Base-by-base conservation (phyloP, 2,888 invertebrate genomes). In the Teleiodes luculella region DNA sequence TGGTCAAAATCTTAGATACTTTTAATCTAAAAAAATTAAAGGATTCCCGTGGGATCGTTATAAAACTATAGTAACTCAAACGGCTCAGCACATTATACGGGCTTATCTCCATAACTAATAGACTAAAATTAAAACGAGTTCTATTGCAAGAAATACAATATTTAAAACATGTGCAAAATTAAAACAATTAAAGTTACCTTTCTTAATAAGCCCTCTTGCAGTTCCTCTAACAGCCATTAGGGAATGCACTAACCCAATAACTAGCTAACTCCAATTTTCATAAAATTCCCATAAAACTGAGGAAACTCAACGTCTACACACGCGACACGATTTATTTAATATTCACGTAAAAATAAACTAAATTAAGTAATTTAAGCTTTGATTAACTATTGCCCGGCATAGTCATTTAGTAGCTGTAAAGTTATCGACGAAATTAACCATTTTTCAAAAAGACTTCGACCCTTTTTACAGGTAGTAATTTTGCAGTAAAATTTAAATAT, bases 351-450 rank as follows among this genome's bases (percentile, higher is more conserved):
- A 53, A 57, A 53, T 41, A 41, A 41, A 47, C 53, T 41, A 20
- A 57, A 57, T 57, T 57, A 57, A 53, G 56, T 47, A 47, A 57
- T 54, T 57, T 56, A n/a, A 37, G 37, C 31, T 37, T 36, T 49
- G 49, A 49, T 49, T 36, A 49, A 49, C 14, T 37, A 49, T 14
- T 14, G 14, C 11, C 36, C 16, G 37, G 36, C 37, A 49, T 37
- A 37, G 48, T 36, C 33, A 48, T 48, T 49, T 49, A 14, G 24
- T 24, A 10, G 13, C 31, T 7, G 46, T 16, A 46, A 14, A 31
- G 14, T 10, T 46, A 16, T 46, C 20, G 18, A 49, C 28, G 49
- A 49, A 49, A 37, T 37, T 24, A 18, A 20, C 28, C 31, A 49
- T 37, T 49, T 49, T 49, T 49, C 28, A 49, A 14, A 37, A 14